Base-by-base conservation (phyloP, 2,113 vertebrate genomes). In the Macquaria australasica region DNA sequence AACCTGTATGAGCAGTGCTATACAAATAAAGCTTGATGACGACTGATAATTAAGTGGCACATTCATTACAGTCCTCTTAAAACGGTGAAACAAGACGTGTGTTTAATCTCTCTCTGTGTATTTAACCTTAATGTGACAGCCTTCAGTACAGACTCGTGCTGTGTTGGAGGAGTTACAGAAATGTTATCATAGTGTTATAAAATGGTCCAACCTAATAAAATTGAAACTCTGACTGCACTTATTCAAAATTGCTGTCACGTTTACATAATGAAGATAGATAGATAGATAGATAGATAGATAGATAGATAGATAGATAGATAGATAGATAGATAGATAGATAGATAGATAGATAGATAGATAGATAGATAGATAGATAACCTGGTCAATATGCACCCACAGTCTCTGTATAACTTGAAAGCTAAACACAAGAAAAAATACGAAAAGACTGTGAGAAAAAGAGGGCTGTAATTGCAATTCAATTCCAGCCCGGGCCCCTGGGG, bases 381-480 rank as follows among this genome's bases (percentile, higher is more conserved):
- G 73, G 59, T 73, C 82, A 90, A 73, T 73, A 51, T 64, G 67
- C 48, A 81, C 50, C 73, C 20, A 23, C 31, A 28, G 51, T 28
- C 60, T 51, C 51, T 55, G 67, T 74, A 43, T n/a, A 51, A 53
- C 31, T 53, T 71, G 5, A 66, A 74, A 72, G 16, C 59, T 63
- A 20, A 76, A 74, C 62, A 81, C 14, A 77, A 68, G 71, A 67
- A n/a, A 74, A 86, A 82, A 94, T 89, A 89, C 96, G 95, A 95
- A 81, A 96, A 96, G 95, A 96, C 96, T 95, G 93, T 89, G 95
- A 94, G 96, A 96, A 96, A 95, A 92, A 94, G 92, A 81, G 92
- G 93, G 92, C 95, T 97, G 96, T 97, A 93, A 84, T 96, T 95
- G 97, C 95, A 96, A 97, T 97, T 97, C 97, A 97, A 97, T 98